phyloP scores from a whole-genome alignment of 2,888 invertebrate genomes.

The Crepidodera aurea region DNA sequence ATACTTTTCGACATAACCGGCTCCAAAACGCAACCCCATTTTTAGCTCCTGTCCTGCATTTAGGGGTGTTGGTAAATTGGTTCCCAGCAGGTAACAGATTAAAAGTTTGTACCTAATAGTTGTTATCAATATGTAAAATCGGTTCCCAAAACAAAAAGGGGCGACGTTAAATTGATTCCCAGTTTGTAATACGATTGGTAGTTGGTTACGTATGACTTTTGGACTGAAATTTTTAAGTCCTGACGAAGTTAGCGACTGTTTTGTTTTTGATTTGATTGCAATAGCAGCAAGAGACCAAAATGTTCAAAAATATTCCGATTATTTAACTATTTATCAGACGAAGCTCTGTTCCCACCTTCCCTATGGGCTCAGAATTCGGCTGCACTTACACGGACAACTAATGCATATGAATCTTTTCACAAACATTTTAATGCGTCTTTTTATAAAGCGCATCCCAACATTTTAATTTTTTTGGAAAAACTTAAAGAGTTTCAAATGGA shows the following conservation, averaged over 20 bases:
- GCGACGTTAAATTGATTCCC: neutral
- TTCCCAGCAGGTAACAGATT: conserved; percentile 2
- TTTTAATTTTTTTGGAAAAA: neutral
- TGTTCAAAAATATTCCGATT: conserved; percentile 5
- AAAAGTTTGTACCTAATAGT: conserved; percentile 6
- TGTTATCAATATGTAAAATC: conserved; percentile 7
- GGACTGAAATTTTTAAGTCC: conserved; percentile 1
- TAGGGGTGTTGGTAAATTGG: conserved; percentile 1
- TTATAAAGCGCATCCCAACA: too few species aligned
- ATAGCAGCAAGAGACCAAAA: neutral
- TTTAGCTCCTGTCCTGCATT: too few species aligned
- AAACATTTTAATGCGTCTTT: neutral
- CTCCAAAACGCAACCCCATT: too few species aligned
- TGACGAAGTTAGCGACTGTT: conserved; percentile 3
- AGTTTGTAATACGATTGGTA: conserved; percentile 1
- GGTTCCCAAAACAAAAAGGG: conserved; percentile 2
- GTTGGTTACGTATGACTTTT: neutral
- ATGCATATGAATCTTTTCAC: neutral
- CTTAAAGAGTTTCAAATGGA: conserved; percentile 10
- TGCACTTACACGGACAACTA: neutral
- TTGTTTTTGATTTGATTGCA: conserved; percentile 4
- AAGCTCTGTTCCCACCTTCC: neutral
- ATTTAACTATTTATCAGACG: conserved; percentile 4
- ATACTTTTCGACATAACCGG: too few species aligned
- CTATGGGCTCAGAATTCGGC: neutral